Percentiles rank a stretch among this genome's conserved stretches.
Conservation (phyloP, 2,113 vertebrate genomes). For the Grus americana region DNA sequence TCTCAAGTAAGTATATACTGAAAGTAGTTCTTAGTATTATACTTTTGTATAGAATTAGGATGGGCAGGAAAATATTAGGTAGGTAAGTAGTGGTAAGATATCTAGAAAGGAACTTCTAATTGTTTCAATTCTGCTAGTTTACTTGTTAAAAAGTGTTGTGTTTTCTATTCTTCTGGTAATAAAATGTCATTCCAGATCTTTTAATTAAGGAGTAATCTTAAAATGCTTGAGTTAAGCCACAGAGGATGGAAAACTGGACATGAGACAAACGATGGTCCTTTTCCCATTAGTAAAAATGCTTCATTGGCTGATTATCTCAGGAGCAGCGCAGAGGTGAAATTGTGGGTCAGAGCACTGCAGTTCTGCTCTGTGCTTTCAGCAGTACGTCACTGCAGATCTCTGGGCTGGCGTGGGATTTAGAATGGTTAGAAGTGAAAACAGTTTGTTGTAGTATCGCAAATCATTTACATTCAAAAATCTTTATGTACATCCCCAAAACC, state of each 20-base stretch:
- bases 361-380: background rate
- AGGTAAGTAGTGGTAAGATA: background rate
- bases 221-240: background rate
- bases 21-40: constrained; percentile 27
- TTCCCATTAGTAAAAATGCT: background rate
- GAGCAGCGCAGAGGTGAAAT: background rate
- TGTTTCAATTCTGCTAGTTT: background rate
- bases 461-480: background rate
- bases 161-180: background rate
- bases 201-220: background rate
- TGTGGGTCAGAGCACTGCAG: background rate
- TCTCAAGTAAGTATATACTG: constrained; percentile 76
- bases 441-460: background rate
- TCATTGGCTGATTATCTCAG: background rate
- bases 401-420: background rate
- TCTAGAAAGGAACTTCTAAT: background rate
- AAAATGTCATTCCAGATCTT: background rate
- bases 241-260: background rate
- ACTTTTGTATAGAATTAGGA: background rate
- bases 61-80: background rate
- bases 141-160: background rate
- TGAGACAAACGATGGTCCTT: background rate
- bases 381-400: background rate
- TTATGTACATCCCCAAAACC: background rate
- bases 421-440: background rate